phyloP scores from a whole-genome alignment of 1,140 invertebrate genomes.

The Camponotus pennsylvanicus region DNA sequence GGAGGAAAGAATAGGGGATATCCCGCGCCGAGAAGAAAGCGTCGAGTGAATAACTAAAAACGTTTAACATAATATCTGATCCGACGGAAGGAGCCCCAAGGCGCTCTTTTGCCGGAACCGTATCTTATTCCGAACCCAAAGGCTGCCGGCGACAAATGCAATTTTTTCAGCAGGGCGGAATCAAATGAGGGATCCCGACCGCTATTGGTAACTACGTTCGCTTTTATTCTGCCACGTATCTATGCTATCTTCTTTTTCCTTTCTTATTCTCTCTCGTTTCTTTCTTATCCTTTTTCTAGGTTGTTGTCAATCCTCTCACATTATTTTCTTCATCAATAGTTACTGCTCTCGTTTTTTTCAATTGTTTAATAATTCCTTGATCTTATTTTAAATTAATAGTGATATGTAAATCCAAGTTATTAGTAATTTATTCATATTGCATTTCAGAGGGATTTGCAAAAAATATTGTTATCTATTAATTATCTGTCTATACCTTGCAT shows the following conservation, averaged over 20 bases:
- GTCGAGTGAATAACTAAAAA: constrained; percentile 81
- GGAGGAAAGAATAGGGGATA: constrained; percentile 6
- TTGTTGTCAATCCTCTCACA: constrained; percentile 32
- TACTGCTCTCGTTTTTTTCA: constrained; percentile 27
- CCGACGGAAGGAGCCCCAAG: constrained; percentile 74
- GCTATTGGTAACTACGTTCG: constrained; percentile 76
- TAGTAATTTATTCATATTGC: not conserved
- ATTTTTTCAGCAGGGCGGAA: constrained; percentile 75
- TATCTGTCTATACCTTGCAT: constrained; percentile 16
- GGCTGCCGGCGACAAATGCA: constrained; percentile 79
- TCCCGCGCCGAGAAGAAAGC: constrained; percentile 54
- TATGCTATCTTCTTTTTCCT: constrained; percentile 29
- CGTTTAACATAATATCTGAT: constrained; percentile 83
- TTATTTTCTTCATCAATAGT: constrained; percentile 22
- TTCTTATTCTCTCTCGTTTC: not conserved
- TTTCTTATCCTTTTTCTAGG: not conserved
- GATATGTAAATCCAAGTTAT: not conserved
- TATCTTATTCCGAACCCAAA: constrained; percentile 74
- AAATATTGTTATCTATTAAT: constrained; percentile 39
- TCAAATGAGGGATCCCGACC: constrained; percentile 80
- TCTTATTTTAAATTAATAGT: constrained; percentile 28
- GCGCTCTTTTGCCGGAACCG: constrained; percentile 72
- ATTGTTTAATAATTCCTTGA: constrained; percentile 26
- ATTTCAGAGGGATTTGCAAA: not conserved
- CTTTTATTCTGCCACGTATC: constrained; percentile 70